Evolutionary conservation across 2,888 invertebrate genomes (phyloP).

Genomic region (Endotricha flammealis): DNA sequence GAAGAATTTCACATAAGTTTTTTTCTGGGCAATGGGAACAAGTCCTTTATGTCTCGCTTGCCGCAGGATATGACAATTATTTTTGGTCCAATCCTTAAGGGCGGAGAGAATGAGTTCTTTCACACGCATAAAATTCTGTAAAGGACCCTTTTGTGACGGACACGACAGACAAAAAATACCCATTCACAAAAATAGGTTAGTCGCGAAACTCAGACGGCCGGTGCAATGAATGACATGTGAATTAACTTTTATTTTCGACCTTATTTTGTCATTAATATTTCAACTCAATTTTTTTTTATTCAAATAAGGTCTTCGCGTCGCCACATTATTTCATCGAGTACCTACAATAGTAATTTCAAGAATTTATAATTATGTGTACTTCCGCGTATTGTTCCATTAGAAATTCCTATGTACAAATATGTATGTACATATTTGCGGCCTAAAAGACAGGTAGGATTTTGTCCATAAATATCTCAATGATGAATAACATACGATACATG

Average conservation of each 20-base stretch:
- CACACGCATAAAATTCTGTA: conserved; percentile 73
- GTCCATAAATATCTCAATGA: too few relatives aligned
- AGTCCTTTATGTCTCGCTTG: conserved; percentile 42
- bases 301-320: too few relatives aligned
- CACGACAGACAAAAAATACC: conserved; percentile 57
- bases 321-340: too few relatives aligned
- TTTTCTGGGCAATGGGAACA: conserved; percentile 15
- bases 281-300: too few relatives aligned
- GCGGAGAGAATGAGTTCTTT: conserved; percentile 67
- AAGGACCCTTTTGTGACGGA: conserved; percentile 60
- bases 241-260: background rate
- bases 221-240: conserved; percentile 6
- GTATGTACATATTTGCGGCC: too few relatives aligned
- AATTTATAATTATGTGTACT: too few relatives aligned
- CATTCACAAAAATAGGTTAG: conserved; percentile 78
- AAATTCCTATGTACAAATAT: too few relatives aligned
- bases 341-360: too few relatives aligned
- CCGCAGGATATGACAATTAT: conserved; percentile 79
- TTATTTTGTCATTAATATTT: too few relatives aligned
- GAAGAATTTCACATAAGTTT: background rate
- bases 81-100: conserved; percentile 65
- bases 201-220: conserved; percentile 46
- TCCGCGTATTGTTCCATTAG: too few relatives aligned
- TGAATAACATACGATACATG: too few relatives aligned
- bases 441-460: too few relatives aligned